phyloP scores from a whole-genome alignment of 2,797 vertebrate species.

The Schizopygopsis malacanthus region DNA sequence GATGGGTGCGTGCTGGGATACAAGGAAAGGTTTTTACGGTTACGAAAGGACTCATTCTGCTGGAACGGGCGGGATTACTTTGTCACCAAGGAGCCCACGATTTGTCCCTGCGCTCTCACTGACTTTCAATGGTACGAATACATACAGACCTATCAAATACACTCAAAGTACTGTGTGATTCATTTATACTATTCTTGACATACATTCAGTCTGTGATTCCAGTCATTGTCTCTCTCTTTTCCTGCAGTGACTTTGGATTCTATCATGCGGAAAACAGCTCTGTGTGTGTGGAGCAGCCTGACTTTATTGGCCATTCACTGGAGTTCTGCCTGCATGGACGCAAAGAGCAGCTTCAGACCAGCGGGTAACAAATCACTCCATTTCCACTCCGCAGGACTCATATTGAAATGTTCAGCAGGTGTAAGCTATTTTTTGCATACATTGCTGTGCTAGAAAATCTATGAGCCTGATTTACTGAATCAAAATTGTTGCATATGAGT shows the following conservation, averaged over 20 bases:
- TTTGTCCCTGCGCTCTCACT: slow-evolving; percentile 87
- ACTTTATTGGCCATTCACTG: slow-evolving; percentile 86
- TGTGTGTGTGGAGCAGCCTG: slow-evolving; percentile 86
- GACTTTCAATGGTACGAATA: slow-evolving; percentile 91
- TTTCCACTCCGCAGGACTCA: neutral
- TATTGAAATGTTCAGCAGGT: neutral
- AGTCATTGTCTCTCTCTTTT: neutral
- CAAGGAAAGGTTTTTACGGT: slow-evolving; percentile 88
- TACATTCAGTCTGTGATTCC: neutral
- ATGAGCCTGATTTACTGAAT: neutral
- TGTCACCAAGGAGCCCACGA: slow-evolving; percentile 80
- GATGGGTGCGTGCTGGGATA: slow-evolving; percentile 94
- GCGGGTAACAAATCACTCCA: slow-evolving; percentile 77
- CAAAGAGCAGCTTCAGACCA: slow-evolving; percentile 87
- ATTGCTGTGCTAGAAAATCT: neutral
- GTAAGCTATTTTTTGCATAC: neutral
- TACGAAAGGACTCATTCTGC: slow-evolving; percentile 91
- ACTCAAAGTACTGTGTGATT: neutral
- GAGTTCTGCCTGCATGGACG: slow-evolving; percentile 90
- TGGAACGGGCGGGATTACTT: slow-evolving; percentile 88
- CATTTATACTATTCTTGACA: neutral
- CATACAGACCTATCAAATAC: neutral
- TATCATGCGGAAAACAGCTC: slow-evolving; percentile 90
- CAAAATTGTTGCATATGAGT: neutral
- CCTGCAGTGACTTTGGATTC: slow-evolving; percentile 91